A percentile compares a stretch with the other conserved stretches of the same genome.
These are phyloP conservation scores for Babyrousa celebensis DNA, from an alignment of 2,797 vertebrate species.

Conservation along the genomic window DNA sequence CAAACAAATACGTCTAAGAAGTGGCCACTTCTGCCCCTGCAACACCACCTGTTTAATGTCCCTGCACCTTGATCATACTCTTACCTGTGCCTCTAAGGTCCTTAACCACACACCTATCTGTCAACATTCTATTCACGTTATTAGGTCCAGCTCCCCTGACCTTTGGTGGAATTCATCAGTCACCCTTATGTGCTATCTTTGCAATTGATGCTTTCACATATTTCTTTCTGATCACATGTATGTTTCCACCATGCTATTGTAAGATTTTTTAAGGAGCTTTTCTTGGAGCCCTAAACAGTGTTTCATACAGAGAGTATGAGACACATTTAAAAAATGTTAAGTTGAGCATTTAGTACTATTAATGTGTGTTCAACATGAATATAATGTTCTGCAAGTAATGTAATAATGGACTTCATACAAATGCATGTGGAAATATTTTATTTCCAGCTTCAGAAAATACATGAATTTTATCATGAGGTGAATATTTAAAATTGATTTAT, in stretches of 20 bases:
- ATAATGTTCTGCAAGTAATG: background rate
- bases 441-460: background rate
- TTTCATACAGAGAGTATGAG: background rate
- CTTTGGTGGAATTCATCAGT: background rate
- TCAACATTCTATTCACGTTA: background rate
- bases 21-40: background rate
- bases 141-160: background rate
- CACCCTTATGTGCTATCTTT: background rate
- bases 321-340: background rate
- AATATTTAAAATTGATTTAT: constrained; percentile 49
- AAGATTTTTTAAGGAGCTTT: background rate
- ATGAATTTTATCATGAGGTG: background rate
- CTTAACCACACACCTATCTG: background rate
- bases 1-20: background rate
- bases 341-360: background rate
- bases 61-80: background rate
- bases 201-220: background rate
- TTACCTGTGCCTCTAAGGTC: background rate
- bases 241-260: background rate
- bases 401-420: background rate
- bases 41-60: background rate
- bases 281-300: background rate
- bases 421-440: background rate
- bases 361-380: background rate
- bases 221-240: background rate